Base-by-base conservation (phyloP, 2,113 vertebrate species). In the Natator depressus region DNA sequence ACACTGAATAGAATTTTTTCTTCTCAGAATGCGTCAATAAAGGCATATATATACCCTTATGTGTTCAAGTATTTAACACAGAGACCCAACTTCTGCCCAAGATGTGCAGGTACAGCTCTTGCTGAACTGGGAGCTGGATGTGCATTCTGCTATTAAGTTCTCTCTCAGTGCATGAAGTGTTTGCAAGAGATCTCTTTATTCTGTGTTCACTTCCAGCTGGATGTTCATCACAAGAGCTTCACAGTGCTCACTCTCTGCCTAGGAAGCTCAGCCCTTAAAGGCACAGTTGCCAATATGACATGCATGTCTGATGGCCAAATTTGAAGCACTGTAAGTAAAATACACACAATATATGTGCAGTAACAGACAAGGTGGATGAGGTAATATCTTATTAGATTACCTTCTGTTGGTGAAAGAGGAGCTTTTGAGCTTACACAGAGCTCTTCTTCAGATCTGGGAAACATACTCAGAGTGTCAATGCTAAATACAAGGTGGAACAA, bases 31-130 rank as follows among this genome's bases (percentile, higher is more conserved):
- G 87, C 6, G 5, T 82, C 53, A 49, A 5, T 19, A 65, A 54
- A 7, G 3, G 2, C 65, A 57, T 42, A 49, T 42, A 49, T 1
- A 1, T 57, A 57, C 55, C 29, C 27, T 12, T 25, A 31, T 0
- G 75, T 3, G 55, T 11, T 62, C 38, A 90, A 55, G 46, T 42
- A n/a, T 6, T 78, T 82, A 57, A 3, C 80, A 89, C 1, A 25
- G 5, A 81, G 5, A 53, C 6, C 35, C 3, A 51, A 76, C 46
- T 3, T 55, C 86, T 8, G 2, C 6, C 38, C 3, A 83, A 50
- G n/a, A 85, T 54, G 42, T 50, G 13, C 72, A 79, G 53, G n/a
- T 75, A 46, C 11, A 57, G 2, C 3, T 89, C 2, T 92, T 35
- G 12, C 1, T 80, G 9, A 91, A 42, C 35, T 2, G 79, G 29